A percentile compares a stretch with the other conserved stretches of the same genome.
These are phyloP conservation scores for Heliconius hortense DNA, from an alignment of 2,888 invertebrate genomes.

Conservation along the genomic window DNA sequence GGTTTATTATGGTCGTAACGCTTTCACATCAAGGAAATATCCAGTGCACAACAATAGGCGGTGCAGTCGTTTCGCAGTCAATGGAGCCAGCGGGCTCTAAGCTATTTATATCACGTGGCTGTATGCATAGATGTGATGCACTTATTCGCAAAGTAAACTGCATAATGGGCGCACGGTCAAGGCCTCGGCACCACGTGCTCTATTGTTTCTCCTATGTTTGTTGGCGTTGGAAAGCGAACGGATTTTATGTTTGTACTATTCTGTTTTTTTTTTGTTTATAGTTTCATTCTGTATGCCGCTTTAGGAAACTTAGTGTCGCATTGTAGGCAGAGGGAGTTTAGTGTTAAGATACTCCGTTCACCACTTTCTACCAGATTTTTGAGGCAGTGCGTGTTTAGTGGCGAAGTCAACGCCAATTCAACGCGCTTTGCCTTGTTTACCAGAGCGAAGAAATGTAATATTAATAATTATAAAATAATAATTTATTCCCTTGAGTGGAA, in stretches of 20 bases:
- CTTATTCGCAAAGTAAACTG: slow-evolving; percentile 74
- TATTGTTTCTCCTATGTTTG: slow-evolving; percentile 57
- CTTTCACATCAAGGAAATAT: slow-evolving; percentile 17
- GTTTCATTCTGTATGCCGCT: too few relatives aligned
- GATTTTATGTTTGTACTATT: slow-evolving; percentile 6
- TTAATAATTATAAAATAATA: too few relatives aligned
- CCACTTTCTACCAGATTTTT: too few relatives aligned
- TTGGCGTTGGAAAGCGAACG: slow-evolving; percentile 24
- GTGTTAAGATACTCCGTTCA: too few relatives aligned
- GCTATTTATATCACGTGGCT: slow-evolving; percentile 43
- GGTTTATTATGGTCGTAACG: neutral
- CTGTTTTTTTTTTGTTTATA: neutral
- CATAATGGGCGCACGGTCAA: slow-evolving; percentile 80
- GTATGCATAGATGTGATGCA: slow-evolving; percentile 61
- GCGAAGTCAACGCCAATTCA: too few relatives aligned
- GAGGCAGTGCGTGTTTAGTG: too few relatives aligned
- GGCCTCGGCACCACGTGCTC: slow-evolving; percentile 72
- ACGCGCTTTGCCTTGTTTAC: too few relatives aligned
- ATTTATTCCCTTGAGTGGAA: too few relatives aligned
- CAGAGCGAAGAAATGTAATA: too few relatives aligned
- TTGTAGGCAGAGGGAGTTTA: too few relatives aligned
- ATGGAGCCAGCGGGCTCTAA: slow-evolving; percentile 39
- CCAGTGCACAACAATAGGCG: slow-evolving; percentile 37
- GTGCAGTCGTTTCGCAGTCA: slow-evolving; percentile 37
- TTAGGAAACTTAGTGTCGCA: too few relatives aligned